phyloP scores from a whole-genome alignment of 2,888 invertebrate genomes.

The Synanthedon tipuliformis region DNA sequence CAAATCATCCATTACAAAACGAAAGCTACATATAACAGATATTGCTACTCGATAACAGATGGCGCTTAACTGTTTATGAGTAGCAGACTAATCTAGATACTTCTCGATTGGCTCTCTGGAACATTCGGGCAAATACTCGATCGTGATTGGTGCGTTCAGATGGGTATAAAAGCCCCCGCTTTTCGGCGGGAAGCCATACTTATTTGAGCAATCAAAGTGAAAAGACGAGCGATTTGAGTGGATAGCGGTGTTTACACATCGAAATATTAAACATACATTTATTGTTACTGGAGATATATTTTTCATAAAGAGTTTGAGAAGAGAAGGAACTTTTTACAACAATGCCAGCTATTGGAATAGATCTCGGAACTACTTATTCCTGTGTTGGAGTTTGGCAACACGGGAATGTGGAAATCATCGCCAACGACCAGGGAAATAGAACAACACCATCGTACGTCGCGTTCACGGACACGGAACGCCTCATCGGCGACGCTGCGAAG shows the following conservation, averaged over 20 bases:
- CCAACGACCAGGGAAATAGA: constrained; percentile 65
- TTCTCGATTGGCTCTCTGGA: neutral
- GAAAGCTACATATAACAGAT: too few species aligned
- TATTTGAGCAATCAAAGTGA: neutral
- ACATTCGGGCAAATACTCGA: neutral
- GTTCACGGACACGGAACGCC: constrained; percentile 68
- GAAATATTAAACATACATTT: neutral
- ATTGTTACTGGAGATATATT: neutral
- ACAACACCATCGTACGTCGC: constrained; percentile 75
- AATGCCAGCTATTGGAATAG: constrained; percentile 69
- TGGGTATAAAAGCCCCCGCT: neutral
- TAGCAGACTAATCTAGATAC: neutral
- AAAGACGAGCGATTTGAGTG: neutral
- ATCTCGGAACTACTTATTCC: constrained; percentile 69
- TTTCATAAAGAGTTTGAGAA: neutral
- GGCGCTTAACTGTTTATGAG: too few species aligned
- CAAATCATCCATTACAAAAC: too few species aligned
- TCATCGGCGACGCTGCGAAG: constrained; percentile 70
- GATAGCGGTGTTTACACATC: neutral
- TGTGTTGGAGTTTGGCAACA: constrained; percentile 69
- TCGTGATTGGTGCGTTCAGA: neutral
- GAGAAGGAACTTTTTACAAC: constrained; percentile 19
- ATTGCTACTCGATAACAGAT: too few species aligned
- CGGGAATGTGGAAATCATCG: constrained; percentile 78
- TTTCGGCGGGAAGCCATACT: neutral